Percentiles rank a stretch among this genome's conserved stretches.
phyloP scores from a whole-genome alignment of 2,113 vertebrate species.

The Colinus virginianus region DNA sequence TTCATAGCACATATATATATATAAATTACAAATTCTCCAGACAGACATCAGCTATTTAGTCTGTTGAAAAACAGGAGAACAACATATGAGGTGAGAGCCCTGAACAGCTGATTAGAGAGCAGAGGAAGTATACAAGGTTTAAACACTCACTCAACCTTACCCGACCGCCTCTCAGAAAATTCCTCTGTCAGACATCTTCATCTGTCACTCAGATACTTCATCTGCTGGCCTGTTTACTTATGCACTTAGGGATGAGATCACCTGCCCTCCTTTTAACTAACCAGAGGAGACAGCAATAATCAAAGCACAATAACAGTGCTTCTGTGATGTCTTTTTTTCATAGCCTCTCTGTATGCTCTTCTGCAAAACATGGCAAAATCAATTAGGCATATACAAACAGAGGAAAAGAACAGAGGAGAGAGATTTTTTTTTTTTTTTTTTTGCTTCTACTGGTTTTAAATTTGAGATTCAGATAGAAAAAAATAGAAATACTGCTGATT shows the following conservation, averaged over 20 bases:
- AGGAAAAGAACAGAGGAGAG: not conserved
- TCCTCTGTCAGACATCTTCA: constrained; percentile 23
- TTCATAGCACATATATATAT: not conserved
- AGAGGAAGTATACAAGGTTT: not conserved
- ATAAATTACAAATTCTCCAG: not conserved
- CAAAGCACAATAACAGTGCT: constrained; percentile 3
- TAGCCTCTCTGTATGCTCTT: not conserved
- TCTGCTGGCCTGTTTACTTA: constrained; percentile 39
- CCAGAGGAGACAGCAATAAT: constrained; percentile 48
- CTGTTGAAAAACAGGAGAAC: not conserved
- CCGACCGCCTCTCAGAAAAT: constrained; percentile 6
- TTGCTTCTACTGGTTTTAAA: not conserved
- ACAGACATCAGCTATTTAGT: not conserved
- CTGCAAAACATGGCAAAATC: not conserved
- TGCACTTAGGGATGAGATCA: constrained; percentile 39
- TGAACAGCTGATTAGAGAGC: not conserved
- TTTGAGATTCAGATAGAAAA: not conserved
- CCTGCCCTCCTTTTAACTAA: constrained; percentile 35
- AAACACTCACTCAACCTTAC: not conserved
- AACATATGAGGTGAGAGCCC: not conserved
- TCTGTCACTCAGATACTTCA: constrained; percentile 44
- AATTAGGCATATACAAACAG: not conserved
- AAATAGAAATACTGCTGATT: not conserved
- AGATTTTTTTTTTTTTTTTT: not conserved
- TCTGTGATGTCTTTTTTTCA: not conserved